phyloP scores from a whole-genome alignment of 2,113 vertebrate species.

The Vicugna pacos region DNA sequence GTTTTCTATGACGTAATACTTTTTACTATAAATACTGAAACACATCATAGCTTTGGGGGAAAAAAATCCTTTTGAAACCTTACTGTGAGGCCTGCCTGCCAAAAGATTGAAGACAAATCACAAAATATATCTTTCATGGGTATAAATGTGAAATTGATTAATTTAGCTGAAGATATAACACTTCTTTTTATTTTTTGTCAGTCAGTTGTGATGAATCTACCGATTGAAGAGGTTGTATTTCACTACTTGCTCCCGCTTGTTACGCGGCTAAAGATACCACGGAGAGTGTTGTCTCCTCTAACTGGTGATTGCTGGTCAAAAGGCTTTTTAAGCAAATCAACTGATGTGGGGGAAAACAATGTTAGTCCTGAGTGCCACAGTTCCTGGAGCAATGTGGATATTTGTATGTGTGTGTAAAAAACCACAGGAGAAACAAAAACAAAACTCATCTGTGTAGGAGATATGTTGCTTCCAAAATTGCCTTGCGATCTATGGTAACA shows the following conservation, averaged over 20 bases:
- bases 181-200: neutral
- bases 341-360: neutral
- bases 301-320: neutral
- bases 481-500: neutral
- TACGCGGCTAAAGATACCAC: neutral
- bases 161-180: neutral
- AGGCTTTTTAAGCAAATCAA: neutral
- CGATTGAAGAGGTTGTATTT: neutral
- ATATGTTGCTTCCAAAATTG: neutral
- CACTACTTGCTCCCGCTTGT: neutral
- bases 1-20: neutral
- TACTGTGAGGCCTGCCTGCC: neutral
- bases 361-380: neutral
- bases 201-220: neutral
- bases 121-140: neutral
- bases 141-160: neutral
- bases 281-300: neutral
- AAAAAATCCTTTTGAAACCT: neutral
- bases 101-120: neutral
- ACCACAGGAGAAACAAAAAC: neutral
- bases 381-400: neutral
- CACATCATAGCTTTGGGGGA: neutral
- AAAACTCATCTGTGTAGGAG: neutral
- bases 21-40: constrained; percentile 10
- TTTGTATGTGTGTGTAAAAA: neutral